Base-by-base conservation (phyloP, 2,113 vertebrate species). In the Sinocyclocheilus rhinocerous region DNA sequence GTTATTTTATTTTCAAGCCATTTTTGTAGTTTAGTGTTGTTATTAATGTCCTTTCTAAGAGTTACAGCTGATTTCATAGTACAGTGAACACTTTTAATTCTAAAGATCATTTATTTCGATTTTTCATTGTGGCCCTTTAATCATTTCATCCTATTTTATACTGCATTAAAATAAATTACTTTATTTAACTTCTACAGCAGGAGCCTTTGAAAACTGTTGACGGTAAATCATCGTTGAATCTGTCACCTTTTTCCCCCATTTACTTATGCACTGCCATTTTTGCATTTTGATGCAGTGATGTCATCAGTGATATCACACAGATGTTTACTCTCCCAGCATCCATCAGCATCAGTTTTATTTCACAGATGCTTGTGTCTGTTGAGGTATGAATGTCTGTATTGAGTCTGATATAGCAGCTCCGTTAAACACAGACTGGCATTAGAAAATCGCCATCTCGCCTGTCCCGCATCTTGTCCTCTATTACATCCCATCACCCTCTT, bases 291-390 rank as follows among this genome's bases (percentile, higher is more conserved):
- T 45, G 13, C 7, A 76, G 45, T 59, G 52, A 26, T 72, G 55
- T 79, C 12, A 52, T 52, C 57, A 69, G 6, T 81, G 59, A 87
- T 76, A 78, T 50, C 48, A 57, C 13, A 76, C 48, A 13, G 5
- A 59, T 80, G 55, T 81, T 81, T 48, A 24, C 4, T 33, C 9
- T 16, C 15, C 12, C 13, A 45, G 3, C 22, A 24, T 81, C n/a
- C 20, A 4, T 48, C 13, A 45, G 3, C 13, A 24, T 81, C 59
- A 29, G 16, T 48, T 67, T 65, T 4, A 11, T 48, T 67, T 48
- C n/a, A 81, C 59, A 48, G 6, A 12, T 76, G n/a, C 73, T 50
- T 15, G 42, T 48, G 42, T 48, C 72, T 48, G 6, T 75, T 16
- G 11, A 48, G n/a, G n/a, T 24, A 45, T n/a, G 22, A 29, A 20